phyloP scores from a whole-genome alignment of 2,113 vertebrate genomes.

The Megaptera novaeangliae region DNA sequence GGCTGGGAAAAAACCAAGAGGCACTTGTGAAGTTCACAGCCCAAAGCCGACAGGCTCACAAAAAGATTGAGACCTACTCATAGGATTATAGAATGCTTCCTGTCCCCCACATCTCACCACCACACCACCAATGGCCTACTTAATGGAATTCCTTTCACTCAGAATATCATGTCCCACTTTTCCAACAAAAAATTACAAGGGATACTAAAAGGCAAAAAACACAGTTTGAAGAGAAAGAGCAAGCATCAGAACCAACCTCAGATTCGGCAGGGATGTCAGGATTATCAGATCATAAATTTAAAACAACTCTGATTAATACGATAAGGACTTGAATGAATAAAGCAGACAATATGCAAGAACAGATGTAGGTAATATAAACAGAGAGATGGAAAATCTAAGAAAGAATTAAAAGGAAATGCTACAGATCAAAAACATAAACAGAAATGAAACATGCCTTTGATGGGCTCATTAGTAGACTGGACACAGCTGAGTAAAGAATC shows the following conservation, averaged over 20 bases:
- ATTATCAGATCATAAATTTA: too few species aligned
- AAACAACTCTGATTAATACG: too few species aligned
- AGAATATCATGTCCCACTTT: neutral
- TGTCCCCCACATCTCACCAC: neutral
- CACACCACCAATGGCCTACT: neutral
- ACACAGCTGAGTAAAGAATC: neutral
- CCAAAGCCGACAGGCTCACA: neutral
- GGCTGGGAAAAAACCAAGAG: neutral
- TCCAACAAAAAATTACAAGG: neutral
- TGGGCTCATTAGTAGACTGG: neutral
- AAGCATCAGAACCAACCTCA: neutral
- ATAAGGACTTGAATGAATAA: too few species aligned
- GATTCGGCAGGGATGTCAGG: too few species aligned
- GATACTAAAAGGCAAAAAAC: neutral
- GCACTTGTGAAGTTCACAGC: neutral
- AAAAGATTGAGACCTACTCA: neutral
- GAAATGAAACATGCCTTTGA: neutral
- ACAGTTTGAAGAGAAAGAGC: neutral
- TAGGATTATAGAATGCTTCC: neutral
- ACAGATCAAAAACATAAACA: neutral
- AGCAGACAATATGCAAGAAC: too few species aligned
- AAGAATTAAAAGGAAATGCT: neutral
- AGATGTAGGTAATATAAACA: too few species aligned
- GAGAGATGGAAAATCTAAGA: neutral
- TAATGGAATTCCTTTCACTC: neutral